Conservation (phyloP, 92 coral and sea anemone species). For the Siderastrea siderea region DNA sequence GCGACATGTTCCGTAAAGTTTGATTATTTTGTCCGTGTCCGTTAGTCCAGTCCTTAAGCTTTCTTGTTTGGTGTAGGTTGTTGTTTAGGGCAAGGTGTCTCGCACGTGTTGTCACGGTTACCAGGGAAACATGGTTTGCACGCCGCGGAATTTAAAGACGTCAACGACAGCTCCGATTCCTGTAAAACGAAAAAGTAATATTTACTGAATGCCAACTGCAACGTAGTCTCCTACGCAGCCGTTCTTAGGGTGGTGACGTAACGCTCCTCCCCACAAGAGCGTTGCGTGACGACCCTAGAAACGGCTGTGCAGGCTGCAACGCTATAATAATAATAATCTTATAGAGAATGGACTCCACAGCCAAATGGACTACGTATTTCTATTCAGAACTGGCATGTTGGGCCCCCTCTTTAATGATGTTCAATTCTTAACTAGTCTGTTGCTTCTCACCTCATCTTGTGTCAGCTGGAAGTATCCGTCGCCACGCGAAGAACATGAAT, state of each 20-base stretch:
- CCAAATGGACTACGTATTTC: too few species aligned
- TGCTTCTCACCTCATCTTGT: conserved; percentile 68
- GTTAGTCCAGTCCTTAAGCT: conserved; percentile 24
- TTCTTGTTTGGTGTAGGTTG: conserved; percentile 76
- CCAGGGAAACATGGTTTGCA: conserved; percentile 93
- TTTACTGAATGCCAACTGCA: too few species aligned
- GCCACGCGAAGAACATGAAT: background rate
- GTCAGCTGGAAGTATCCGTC: conserved; percentile 62
- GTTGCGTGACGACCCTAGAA: too few species aligned
- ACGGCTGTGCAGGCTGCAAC: too few species aligned
- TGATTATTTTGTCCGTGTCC: background rate
- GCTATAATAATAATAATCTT: too few species aligned
- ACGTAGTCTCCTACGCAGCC: too few species aligned
- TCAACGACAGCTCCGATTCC: conserved; percentile 31
- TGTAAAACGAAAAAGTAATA: conserved; percentile 1
- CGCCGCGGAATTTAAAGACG: conserved; percentile 35
- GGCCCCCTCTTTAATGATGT: too few species aligned
- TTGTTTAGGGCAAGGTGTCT: conserved; percentile 84
- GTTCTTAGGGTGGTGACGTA: too few species aligned
- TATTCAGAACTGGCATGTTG: too few species aligned
- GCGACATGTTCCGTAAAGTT: background rate
- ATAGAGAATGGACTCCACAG: too few species aligned
- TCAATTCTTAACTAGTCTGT: background rate
- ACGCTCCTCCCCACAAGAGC: too few species aligned
- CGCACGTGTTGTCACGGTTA: conserved; percentile 65